Evolutionary conservation across 2,113 vertebrate genomes (phyloP).

Genomic region (Formicarius rufipectus): DNA sequence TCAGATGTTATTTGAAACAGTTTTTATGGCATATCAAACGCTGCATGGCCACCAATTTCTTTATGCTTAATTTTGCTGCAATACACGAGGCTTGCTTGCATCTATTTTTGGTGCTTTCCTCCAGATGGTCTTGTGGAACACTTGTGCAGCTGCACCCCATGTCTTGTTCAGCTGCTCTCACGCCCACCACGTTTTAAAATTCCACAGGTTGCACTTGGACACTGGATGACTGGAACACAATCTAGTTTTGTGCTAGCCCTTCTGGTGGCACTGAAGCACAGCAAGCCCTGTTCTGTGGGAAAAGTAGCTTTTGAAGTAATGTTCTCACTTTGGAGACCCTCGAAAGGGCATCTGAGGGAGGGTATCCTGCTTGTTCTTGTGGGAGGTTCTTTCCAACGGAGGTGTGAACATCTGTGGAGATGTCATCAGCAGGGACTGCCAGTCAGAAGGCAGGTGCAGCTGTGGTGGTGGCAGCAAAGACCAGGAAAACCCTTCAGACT

Average conservation of each 20-base stretch:
- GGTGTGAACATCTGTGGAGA: not conserved
- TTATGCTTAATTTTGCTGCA: conserved; percentile 62
- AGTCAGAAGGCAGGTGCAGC: not conserved
- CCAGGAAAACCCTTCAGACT: not conserved
- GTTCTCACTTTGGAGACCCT: not conserved
- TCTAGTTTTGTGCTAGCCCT: not conserved
- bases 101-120: conserved; percentile 45
- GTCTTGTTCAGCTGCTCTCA: not conserved
- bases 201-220: not conserved
- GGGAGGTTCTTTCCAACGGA: not conserved
- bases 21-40: conserved; percentile 67
- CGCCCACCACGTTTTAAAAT: not conserved
- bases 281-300: not conserved
- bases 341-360: not conserved
- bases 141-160: not conserved
- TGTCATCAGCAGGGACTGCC: not conserved
- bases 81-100: not conserved
- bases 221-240: not conserved
- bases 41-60: conserved; percentile 66
- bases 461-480: not conserved
- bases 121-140: conserved; percentile 44
- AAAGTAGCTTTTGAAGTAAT: not conserved
- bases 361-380: not conserved
- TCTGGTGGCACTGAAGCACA: not conserved
- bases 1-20: conserved; percentile 46